These are phyloP conservation scores for Hybognathus amarus DNA, from an alignment of 2,797 vertebrate genomes.

Conservation along the genomic window DNA sequence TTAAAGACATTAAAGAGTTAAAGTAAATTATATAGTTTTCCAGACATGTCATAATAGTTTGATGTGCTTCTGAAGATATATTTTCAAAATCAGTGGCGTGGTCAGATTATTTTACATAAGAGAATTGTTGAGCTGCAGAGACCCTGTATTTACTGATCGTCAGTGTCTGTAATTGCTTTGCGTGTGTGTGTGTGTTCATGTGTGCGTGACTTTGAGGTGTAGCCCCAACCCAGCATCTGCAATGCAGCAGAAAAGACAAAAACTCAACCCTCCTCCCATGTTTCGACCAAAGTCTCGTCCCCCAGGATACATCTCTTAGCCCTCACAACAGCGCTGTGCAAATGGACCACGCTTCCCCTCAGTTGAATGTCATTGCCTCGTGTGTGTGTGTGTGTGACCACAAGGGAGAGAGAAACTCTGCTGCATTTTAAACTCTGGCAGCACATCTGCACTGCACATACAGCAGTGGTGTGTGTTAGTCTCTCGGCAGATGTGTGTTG, in stretches of 20 bases:
- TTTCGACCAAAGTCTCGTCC: slow-evolving; percentile 69
- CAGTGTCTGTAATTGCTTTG: slow-evolving; percentile 28
- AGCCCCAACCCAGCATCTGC: slow-evolving; percentile 80
- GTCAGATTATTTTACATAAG: slow-evolving; percentile 8
- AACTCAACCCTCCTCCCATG: slow-evolving; percentile 63
- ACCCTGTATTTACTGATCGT: slow-evolving; percentile 41
- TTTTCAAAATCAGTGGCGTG: not conserved
- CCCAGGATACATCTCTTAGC: slow-evolving; percentile 59
- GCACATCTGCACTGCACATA: slow-evolving; percentile 69
- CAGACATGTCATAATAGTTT: not conserved
- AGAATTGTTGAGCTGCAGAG: slow-evolving; percentile 7
- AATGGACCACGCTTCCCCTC: slow-evolving; percentile 38
- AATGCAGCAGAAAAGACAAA: slow-evolving; percentile 79
- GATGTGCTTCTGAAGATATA: slow-evolving; percentile 7
- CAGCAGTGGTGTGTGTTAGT: slow-evolving; percentile 58
- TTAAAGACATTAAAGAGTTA: not conserved
- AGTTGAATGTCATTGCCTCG: slow-evolving; percentile 41
- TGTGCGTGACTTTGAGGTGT: slow-evolving; percentile 73
- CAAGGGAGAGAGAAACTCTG: not conserved
- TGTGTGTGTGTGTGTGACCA: slow-evolving; percentile 6
- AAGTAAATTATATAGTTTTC: not conserved
- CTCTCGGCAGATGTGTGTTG: slow-evolving; percentile 65
- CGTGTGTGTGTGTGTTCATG: slow-evolving; percentile 24
- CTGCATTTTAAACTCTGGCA: slow-evolving; percentile 39
- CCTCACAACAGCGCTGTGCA: slow-evolving; percentile 31